Evolutionary conservation across 2,888 invertebrate genomes (phyloP).

Genomic region (Eupithecia exiguata): DNA sequence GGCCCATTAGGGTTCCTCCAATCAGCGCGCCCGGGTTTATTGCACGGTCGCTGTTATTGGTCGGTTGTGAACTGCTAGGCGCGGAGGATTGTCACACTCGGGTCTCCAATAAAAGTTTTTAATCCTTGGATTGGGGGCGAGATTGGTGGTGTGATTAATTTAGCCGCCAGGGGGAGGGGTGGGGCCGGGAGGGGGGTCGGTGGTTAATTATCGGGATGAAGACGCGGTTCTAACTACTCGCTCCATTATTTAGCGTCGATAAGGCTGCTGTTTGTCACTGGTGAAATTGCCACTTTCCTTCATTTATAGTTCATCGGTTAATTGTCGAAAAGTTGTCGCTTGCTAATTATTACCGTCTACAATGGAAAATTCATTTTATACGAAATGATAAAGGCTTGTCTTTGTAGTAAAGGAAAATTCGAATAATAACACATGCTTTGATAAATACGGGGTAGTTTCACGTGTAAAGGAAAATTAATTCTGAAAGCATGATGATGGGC

Average conservation of each 20-base stretch:
- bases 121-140: conserved; percentile 81
- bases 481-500: background rate
- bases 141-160: conserved; percentile 84
- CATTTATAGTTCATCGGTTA: conserved; percentile 77
- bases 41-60: conserved; percentile 62
- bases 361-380: background rate
- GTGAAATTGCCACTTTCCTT: conserved; percentile 77
- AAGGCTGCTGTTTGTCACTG: conserved; percentile 79
- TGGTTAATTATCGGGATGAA: conserved; percentile 82
- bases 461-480: background rate
- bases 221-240: conserved; percentile 80
- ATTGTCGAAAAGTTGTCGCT: conserved; percentile 53
- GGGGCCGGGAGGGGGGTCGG: conserved; percentile 49
- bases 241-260: conserved; percentile 81
- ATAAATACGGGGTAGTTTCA: background rate
- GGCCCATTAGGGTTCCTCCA: conserved; percentile 57
- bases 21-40: conserved; percentile 54
- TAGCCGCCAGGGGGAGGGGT: conserved; percentile 57
- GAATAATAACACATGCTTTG: background rate
- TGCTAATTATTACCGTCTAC: conserved; percentile 12
- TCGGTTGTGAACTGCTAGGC: conserved; percentile 55
- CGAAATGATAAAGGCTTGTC: background rate
- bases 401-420: background rate
- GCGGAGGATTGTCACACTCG: conserved; percentile 72
- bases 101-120: conserved; percentile 83